Evolutionary conservation across 1,140 invertebrate species (phyloP), one percentile per base, ranked within the genome.

Genomic region (Diorhabda elongata): DNA sequence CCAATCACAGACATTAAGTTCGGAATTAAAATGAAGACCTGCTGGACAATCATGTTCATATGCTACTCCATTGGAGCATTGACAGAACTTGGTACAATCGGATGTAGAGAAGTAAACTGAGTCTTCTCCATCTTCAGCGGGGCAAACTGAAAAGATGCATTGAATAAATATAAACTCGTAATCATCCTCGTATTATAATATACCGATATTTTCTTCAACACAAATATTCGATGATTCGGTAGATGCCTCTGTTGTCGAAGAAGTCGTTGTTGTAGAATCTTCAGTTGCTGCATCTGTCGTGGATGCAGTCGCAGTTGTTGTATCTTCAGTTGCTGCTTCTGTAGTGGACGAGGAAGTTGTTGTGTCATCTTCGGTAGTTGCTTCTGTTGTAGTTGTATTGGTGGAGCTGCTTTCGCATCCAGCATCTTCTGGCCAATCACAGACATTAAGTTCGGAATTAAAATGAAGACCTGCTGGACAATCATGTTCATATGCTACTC

Each of bases 391-490:
- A 52, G 4, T 52, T 43, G 7, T 43, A 9, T 11, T n/a, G 59
- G 26, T 61, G 42, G 3, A 4, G 9, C 3, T 41, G 9, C 56
- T 5, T 71, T 80, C 80, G 64, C 77, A 81, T 26, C 71, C 44
- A 41, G 78, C 78, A 63, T 74, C 67, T 5, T 66, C 41, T 0
- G 77, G 76, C 68, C 76, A 77, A 66, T 84, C 82, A 62, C 83
- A 84, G 2, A 78, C 71, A 44, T 77, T 63, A n/a, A 75, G 61
- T 0, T n/a, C 11, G 0, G 73, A 44, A 68, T 84, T 82, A 60
- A 83, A 84, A 11, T 78, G 69, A 42, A 80, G 64, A 2, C 78
- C 79, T 6, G 26, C 65, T n/a, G 80, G 77, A 69, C 82, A 83
- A 7, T 64, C 64, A 52, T 79, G 75, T 5, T 81, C 72, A 43